Evolutionary conservation across 2,888 invertebrate species (phyloP), one percentile per base, ranked within the genome.

Genomic region (Serripes groenlandicus): DNA sequence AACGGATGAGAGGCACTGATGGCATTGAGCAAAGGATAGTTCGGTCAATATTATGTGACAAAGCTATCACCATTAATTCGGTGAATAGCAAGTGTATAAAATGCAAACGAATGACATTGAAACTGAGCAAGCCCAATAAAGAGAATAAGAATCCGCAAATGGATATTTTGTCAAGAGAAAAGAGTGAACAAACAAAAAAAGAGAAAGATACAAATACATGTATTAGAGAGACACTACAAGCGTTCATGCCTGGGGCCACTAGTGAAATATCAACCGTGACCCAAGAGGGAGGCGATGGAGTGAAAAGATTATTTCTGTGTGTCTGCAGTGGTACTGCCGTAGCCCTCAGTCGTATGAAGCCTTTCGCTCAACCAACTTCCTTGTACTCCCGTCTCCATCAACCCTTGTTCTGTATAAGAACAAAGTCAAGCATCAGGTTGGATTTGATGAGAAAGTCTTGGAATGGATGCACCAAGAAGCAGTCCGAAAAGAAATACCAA

Each of bases 381-480:
- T 76, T 7, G 23, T 83, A 7, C 58, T 83, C 18, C 79, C 79
- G 26, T 74, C 76, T 11, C 26, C 21, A 37, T 56, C 71, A 4
- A 71, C 64, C 7, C 69, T 83, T 0, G 42, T 83, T 42, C 21
- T 18, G 11, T 76, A 79, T n/a, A 83, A 83, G 52, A 83, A 70
- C 21, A 58, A 37, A 32, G 62, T 79, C 11, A 68, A 70, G 52
- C 83, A 83, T 18, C 35, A 70, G 3, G 56, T 56, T 52, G 79
- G 83, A 11, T 76, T 76, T 49, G 52, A 83, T 32, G 26, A 69
- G 3, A 15, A 69, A 1, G 49, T 73, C 23, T 76, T 83, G 9
- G 3, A 60, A 54, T 88, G 88, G 89, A 87, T 87, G 89, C 26
- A 52, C 35, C 23, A 64, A 21, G 84, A 88, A 54, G 87, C 84